A percentile compares a stretch with the other conserved stretches of the same genome.
These are phyloP conservation scores for Heterodera schachtii DNA, from an alignment of 1,140 invertebrate genomes.

Conservation along the genomic window DNA sequence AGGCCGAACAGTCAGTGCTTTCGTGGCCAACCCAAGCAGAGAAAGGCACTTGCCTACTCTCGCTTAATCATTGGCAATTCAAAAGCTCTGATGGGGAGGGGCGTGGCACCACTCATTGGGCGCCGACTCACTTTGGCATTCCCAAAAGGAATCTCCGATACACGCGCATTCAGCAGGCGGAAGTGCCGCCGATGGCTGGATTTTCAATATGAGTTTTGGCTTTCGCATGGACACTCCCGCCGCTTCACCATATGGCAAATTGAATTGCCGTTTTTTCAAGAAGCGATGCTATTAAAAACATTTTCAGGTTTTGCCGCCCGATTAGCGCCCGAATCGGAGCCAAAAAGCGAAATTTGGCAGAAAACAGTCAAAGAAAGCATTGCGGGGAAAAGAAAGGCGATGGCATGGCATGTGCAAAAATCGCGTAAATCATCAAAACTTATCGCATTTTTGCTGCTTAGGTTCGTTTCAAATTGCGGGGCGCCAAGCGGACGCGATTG, in stretches of 20 bases:
- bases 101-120: not conserved
- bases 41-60: too few relatives aligned
- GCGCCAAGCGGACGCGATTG: conserved; percentile 50
- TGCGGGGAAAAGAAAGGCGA: conserved; percentile 66
- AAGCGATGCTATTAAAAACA: conserved; percentile 17
- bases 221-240: conserved; percentile 54
- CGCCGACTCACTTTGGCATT: not conserved
- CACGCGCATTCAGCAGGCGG: not conserved
- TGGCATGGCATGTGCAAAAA: conserved; percentile 53
- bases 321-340: conserved; percentile 45
- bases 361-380: conserved; percentile 41
- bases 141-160: conserved; percentile 24
- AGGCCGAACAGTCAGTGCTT: too few relatives aligned
- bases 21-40: too few relatives aligned
- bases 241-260: conserved; percentile 57
- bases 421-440: not conserved
- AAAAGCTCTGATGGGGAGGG: too few relatives aligned
- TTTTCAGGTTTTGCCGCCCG: conserved; percentile 43
- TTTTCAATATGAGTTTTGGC: conserved; percentile 53
- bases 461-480: conserved; percentile 54
- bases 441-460: not conserved
- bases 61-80: too few relatives aligned
- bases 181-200: not conserved
- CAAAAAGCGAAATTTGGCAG: not conserved
- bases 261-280: not conserved